phyloP scores from a whole-genome alignment of 2,888 invertebrate genomes.

The Melolontha melolontha region DNA sequence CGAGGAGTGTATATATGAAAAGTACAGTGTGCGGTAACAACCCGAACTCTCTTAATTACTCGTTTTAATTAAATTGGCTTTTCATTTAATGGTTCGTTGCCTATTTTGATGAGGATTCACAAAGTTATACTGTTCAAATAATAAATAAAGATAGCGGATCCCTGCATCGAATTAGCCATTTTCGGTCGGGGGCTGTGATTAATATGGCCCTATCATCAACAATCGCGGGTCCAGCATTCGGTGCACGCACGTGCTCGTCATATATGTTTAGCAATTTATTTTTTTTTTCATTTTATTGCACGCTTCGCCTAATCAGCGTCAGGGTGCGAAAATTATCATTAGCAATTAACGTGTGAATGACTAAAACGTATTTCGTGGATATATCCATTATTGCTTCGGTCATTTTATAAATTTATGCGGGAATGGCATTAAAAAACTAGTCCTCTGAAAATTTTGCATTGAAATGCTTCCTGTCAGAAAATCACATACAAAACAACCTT shows the following conservation, averaged over 20 bases:
- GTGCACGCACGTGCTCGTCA: slow-evolving; percentile 3
- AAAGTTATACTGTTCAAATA: slow-evolving; percentile 49
- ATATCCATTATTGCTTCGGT: no score
- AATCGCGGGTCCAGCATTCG: slow-evolving; percentile 6
- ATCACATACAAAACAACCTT: no score
- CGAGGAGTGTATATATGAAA: no score
- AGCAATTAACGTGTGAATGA: slow-evolving; percentile 21
- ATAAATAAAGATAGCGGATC: slow-evolving; percentile 24
- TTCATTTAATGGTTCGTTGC: slow-evolving; percentile 60
- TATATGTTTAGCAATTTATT: slow-evolving; percentile 7
- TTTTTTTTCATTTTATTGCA: slow-evolving; percentile 4
- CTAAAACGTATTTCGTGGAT: slow-evolving; percentile 9
- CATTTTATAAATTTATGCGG: no score
- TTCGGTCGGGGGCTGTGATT: slow-evolving; percentile 23
- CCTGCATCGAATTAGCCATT: slow-evolving; percentile 21
- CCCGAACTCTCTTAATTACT: slow-evolving; percentile 57
- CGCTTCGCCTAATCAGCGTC: slow-evolving; percentile 23
- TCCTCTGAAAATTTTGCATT: no score
- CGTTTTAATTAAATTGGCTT: slow-evolving; percentile 63
- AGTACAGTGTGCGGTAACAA: no score
- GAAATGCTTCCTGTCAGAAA: no score
- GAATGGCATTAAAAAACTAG: no score
- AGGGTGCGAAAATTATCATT: slow-evolving; percentile 28
- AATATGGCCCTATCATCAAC: slow-evolving; percentile 15
- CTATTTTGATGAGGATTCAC: slow-evolving; percentile 50